Percentiles rank a stretch among this genome's conserved stretches.
Conservation (phyloP, 2,797 vertebrate species). For the Leontocebus nigricollis region DNA sequence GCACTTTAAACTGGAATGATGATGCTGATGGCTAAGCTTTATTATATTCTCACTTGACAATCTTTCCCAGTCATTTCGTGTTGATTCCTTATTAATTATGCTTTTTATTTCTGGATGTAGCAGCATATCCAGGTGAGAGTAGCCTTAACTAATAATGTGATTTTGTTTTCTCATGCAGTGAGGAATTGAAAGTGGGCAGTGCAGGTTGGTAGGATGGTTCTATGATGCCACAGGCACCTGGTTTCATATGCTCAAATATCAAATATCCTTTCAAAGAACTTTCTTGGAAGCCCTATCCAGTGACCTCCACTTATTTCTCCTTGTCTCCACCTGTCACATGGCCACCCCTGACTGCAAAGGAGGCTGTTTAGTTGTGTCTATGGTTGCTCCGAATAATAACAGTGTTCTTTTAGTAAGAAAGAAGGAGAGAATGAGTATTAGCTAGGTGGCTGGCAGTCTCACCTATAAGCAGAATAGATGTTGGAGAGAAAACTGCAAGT, state of each 20-base stretch:
- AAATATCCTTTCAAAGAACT: background rate
- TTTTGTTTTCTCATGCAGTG: background rate
- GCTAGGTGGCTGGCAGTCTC: background rate
- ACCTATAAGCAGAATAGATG: background rate
- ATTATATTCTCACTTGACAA: background rate
- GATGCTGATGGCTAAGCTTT: background rate
- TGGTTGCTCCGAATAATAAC: background rate
- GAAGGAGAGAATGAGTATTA: background rate
- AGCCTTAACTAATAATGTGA: background rate
- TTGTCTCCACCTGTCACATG: background rate
- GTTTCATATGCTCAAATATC: background rate
- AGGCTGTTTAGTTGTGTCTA: background rate
- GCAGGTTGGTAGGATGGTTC: background rate
- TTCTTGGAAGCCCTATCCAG: background rate
- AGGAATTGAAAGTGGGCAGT: background rate
- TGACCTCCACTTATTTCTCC: background rate
- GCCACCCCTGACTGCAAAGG: background rate
- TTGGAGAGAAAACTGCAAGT: background rate
- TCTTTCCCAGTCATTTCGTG: background rate
- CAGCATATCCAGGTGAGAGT: background rate
- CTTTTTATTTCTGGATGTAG: background rate
- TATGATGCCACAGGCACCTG: background rate
- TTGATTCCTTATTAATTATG: slow-evolving; percentile 28
- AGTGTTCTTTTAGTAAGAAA: background rate
- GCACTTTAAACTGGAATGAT: background rate